Evolutionary conservation across 2,888 invertebrate species (phyloP).

Genomic region (Rhopalosiphum nymphaeae): DNA sequence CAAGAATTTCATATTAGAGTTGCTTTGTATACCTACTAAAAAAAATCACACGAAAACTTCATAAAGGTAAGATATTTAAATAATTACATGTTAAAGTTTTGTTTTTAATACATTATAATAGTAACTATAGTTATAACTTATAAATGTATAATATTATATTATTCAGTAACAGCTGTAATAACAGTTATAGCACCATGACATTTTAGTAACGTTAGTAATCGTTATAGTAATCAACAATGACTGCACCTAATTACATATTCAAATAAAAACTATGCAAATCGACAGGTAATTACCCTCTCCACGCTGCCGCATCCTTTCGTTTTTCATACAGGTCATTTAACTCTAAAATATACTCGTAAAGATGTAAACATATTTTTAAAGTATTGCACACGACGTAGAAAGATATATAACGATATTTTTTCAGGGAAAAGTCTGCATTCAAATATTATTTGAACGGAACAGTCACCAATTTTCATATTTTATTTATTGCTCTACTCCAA

Average conservation of each 20-base stretch:
- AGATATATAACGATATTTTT: background rate
- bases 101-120: background rate
- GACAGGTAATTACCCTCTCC: slow-evolving; percentile 42
- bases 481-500: background rate
- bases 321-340: slow-evolving; percentile 47
- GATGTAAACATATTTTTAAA: slow-evolving; percentile 4
- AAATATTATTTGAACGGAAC: background rate
- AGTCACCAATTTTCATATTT: background rate
- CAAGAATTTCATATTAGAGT: background rate
- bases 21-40: background rate
- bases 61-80: background rate
- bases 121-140: background rate
- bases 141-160: too few species aligned
- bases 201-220: slow-evolving; percentile 14
- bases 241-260: slow-evolving; percentile 33
- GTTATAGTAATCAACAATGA: slow-evolving; percentile 33
- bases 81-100: background rate
- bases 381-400: background rate
- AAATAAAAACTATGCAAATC: slow-evolving; percentile 54
- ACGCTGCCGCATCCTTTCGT: slow-evolving; percentile 14
- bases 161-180: background rate
- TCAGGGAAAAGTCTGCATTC: background rate
- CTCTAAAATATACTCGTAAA: slow-evolving; percentile 24
- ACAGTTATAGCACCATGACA: background rate
- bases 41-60: background rate